Evolutionary conservation across 35 echinoderm and acorn worm genomes (phyloP), one percentile per base, ranked within the genome.

Genomic region (Nesometra sesokonis): DNA sequence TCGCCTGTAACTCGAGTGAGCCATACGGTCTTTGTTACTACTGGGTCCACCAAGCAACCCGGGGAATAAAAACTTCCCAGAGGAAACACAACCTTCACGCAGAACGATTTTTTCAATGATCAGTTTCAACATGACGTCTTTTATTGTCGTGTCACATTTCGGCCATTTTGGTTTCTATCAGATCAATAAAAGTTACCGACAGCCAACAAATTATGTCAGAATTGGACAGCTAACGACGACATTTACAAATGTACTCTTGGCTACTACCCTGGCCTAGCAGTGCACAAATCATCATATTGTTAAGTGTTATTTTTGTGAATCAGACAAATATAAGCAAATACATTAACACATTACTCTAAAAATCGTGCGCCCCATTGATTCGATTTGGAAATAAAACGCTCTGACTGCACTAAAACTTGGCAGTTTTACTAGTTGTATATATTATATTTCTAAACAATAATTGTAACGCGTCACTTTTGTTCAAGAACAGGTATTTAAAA

Each of bases 371-470:
- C 21, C 52, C 52, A 67, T 67, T 67, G 52, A 67, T 17, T 17
- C 8, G 2, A 43, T 43, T 4, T 43, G 21, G 23, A 27, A 67
- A 67, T 67, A 67, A 67, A 67, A 67, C 23, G 52, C 52, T 67
- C 23, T 27, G 2, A 67, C 4, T 67, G 52, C 52, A 67, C 21
- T 67, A 67, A 67, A 67, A 67, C 52, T 67, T 67, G 52, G 52
- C 52, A 67, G 52, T 67, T 67, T 67, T 67, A 67, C 52, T 67
- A 67, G 52, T 67, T 67, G 52, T 67, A 67, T 67, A 67, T 67
- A 67, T 67, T 67, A 19, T 19, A 67, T 67, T 67, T 67, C 52
- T 67, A 67, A 67, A 67, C 52, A 67, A 67, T 67, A 67, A 19
- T 19, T 27, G 21, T 67, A 43, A 19, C 52, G 21, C 8, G 52